Evolutionary conservation across 2,888 invertebrate species (phyloP).

Genomic region (Callinectes sapidus): DNA sequence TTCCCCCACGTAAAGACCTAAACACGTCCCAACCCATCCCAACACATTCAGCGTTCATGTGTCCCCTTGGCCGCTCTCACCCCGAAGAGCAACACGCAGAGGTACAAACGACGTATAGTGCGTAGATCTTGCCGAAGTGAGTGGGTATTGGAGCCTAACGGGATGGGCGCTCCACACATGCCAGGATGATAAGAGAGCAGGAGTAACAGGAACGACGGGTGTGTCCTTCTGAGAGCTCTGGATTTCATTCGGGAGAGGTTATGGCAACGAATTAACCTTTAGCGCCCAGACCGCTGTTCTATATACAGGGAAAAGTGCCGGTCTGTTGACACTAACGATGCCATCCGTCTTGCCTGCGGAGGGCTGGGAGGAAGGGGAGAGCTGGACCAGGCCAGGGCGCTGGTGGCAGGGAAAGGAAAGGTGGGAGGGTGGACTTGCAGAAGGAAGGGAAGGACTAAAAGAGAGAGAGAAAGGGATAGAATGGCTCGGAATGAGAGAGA

Average conservation of each 20-base stretch:
- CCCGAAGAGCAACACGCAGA: conserved; percentile 2
- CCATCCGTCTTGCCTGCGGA: conserved; percentile 22
- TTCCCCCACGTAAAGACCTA: neutral
- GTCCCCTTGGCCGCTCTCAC: neutral
- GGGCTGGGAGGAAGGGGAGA: neutral
- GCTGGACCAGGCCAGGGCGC: neutral
- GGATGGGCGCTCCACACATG: neutral
- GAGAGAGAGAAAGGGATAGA: neutral
- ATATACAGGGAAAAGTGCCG: conserved; percentile 38
- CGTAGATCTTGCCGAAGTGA: neutral
- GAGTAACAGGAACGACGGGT: neutral
- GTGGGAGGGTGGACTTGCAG: neutral
- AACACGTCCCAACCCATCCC: neutral
- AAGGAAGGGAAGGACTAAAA: neutral
- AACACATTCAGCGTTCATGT: neutral
- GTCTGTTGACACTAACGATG: conserved; percentile 33
- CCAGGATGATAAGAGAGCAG: neutral
- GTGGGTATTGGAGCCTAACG: conserved; percentile 12
- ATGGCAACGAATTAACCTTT: conserved; percentile 34
- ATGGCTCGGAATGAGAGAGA: neutral
- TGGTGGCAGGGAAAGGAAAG: neutral
- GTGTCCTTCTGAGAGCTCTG: conserved; percentile 26
- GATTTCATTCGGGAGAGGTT: conserved; percentile 35
- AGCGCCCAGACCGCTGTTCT: conserved; percentile 34
- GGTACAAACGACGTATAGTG: neutral